A percentile compares a stretch with the other conserved stretches of the same genome.
Conservation (phyloP, 2,113 vertebrate genomes). For the Syngnathus typhle region DNA sequence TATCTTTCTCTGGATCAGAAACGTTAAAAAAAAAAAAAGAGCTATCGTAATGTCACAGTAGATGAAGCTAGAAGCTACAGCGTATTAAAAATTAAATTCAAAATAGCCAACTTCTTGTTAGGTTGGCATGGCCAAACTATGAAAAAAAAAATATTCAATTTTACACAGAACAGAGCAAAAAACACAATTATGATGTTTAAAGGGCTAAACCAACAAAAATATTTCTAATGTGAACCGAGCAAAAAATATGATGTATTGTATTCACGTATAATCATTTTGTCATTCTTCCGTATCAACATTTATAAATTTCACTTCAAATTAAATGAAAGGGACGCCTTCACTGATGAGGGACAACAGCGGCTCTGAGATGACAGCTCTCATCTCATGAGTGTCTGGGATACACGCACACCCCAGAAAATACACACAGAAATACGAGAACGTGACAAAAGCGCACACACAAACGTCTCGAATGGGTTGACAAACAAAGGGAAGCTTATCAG, state of each 20-base stretch:
- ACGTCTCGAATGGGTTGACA: constrained; percentile 28
- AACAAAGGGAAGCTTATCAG: constrained; percentile 54
- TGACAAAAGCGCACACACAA: neutral
- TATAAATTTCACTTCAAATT: neutral
- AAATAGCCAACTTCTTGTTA: no score
- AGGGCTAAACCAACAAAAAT: neutral
- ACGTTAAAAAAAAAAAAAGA: neutral
- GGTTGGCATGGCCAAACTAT: no score
- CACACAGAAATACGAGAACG: constrained; percentile 16
- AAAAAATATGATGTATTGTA: neutral
- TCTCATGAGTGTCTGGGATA: constrained; percentile 17
- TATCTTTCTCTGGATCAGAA: constrained; percentile 6
- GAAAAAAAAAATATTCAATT: neutral
- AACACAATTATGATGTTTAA: neutral
- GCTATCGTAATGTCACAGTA: no score
- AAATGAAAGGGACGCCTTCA: constrained; percentile 6
- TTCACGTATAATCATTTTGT: neutral
- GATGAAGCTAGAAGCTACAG: no score
- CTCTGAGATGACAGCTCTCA: constrained; percentile 19
- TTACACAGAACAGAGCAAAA: neutral
- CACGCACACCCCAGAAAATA: constrained; percentile 2
- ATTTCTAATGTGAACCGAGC: neutral
- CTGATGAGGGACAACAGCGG: constrained; percentile 35
- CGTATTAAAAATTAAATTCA: no score
- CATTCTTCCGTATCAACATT: neutral